Conservation (phyloP, 2,797 vertebrate species). For the Gambusia yucatana region DNA sequence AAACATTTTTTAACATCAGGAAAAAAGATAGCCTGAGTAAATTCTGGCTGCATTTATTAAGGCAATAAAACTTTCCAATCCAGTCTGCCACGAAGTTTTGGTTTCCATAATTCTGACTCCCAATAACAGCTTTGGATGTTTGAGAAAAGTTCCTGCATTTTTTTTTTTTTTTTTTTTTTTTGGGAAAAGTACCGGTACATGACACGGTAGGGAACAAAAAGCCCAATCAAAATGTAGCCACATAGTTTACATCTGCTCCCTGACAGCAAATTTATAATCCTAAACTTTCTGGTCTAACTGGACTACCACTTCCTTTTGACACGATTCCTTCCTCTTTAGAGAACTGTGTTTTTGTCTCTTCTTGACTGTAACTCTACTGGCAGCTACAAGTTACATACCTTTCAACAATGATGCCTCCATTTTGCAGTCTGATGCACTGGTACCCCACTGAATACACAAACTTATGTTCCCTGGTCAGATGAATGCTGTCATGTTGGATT, state of each 20-base stretch:
- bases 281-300: background rate
- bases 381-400: background rate
- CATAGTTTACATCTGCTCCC: background rate
- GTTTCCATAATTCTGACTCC: too few species aligned
- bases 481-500: background rate
- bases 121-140: background rate
- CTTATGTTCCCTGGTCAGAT: background rate
- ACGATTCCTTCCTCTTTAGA: background rate
- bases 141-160: background rate
- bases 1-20: background rate
- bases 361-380: background rate
- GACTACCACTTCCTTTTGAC: background rate
- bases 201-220: background rate
- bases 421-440: background rate
- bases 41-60: background rate
- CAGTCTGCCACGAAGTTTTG: background rate
- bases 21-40: background rate
- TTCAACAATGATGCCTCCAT: background rate
- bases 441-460: background rate
- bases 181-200: background rate
- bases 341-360: background rate
- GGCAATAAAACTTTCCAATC: background rate
- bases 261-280: background rate
- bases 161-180: background rate
- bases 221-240: background rate